Conservation (phyloP, 30 jellyfish, hydroid and myxozoan species). For the Catostylus mosaicus region DNA sequence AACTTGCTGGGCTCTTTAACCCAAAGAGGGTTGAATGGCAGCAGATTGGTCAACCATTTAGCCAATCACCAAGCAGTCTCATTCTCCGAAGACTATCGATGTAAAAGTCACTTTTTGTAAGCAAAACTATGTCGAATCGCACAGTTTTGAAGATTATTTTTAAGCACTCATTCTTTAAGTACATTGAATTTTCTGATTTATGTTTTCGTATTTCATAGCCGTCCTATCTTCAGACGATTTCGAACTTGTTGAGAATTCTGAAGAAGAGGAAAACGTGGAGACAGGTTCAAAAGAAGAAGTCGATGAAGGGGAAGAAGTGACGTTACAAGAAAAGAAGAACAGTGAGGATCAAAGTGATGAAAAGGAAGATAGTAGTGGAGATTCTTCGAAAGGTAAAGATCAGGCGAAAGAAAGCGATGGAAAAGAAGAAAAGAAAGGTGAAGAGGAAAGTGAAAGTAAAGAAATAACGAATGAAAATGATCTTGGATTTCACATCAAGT, state of each 20-base stretch:
- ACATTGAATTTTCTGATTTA: too few species aligned
- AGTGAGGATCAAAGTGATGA: constrained; percentile 13
- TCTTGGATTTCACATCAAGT: constrained; percentile 70
- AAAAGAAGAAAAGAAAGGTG: constrained; percentile 16
- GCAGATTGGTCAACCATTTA: too few species aligned
- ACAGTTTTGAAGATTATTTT: too few species aligned
- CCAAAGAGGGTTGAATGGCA: too few species aligned
- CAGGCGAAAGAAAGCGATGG: background rate
- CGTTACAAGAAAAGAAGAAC: background rate
- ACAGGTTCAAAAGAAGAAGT: constrained; percentile 10
- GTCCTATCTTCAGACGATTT: constrained; percentile 58
- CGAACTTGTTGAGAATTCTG: constrained; percentile 55
- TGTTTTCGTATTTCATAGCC: background rate
- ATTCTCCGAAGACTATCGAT: too few species aligned
- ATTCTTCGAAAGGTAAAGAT: background rate
- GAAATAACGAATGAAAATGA: constrained; percentile 9
- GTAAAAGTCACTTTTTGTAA: too few species aligned
- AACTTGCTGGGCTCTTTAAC: too few species aligned
- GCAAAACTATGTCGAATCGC: too few species aligned
- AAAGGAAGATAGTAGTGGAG: background rate
- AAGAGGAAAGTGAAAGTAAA: background rate
- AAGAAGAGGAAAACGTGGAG: constrained; percentile 18
- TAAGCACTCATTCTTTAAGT: too few species aligned
- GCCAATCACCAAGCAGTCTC: too few species aligned
- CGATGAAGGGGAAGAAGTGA: constrained; percentile 25